Percentiles rank a stretch among this genome's conserved stretches.
Conservation (phyloP, 2,113 vertebrate genomes). For the Cyprinodon tularosa region DNA sequence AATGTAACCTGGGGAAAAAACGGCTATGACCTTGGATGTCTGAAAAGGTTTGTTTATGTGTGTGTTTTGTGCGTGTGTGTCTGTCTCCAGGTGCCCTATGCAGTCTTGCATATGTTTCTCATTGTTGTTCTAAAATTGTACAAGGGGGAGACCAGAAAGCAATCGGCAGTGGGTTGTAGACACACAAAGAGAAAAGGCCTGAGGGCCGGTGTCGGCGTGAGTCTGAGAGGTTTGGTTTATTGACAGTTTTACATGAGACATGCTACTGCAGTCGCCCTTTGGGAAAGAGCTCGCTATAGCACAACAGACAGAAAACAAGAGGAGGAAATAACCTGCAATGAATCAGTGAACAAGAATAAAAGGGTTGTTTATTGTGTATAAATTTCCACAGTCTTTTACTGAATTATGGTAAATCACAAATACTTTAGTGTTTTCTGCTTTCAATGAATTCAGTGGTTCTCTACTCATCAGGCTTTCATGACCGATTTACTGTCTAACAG, state of each 20-base stretch:
- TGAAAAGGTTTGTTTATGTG: slow-evolving; percentile 15
- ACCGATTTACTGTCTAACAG: neutral
- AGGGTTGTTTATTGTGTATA: neutral
- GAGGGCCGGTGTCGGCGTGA: slow-evolving; percentile 45
- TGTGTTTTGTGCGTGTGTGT: slow-evolving; percentile 11
- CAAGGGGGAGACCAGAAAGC: slow-evolving; percentile 65
- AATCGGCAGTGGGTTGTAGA: slow-evolving; percentile 55
- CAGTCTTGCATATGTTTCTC: slow-evolving; percentile 45
- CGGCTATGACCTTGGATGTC: neutral
- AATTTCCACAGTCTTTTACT: neutral
- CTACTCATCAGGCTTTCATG: too few relatives aligned
- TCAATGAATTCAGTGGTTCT: too few relatives aligned
- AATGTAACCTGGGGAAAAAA: slow-evolving; percentile 2
- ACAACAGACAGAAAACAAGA: slow-evolving; percentile 43
- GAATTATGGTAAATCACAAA: neutral
- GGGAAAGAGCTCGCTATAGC: slow-evolving; percentile 38
- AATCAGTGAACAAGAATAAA: slow-evolving; percentile 6
- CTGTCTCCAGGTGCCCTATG: slow-evolving; percentile 44
- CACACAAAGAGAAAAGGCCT: slow-evolving; percentile 39
- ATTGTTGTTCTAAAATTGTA: slow-evolving; percentile 53
- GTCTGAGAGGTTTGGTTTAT: slow-evolving; percentile 56
- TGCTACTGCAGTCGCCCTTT: slow-evolving; percentile 42
- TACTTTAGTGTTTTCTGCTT: neutral
- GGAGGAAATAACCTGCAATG: slow-evolving; percentile 22
- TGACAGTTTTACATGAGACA: slow-evolving; percentile 62